Base-by-base conservation (phyloP, 2,113 vertebrate species). In the Paradoxurus hermaphroditus region DNA sequence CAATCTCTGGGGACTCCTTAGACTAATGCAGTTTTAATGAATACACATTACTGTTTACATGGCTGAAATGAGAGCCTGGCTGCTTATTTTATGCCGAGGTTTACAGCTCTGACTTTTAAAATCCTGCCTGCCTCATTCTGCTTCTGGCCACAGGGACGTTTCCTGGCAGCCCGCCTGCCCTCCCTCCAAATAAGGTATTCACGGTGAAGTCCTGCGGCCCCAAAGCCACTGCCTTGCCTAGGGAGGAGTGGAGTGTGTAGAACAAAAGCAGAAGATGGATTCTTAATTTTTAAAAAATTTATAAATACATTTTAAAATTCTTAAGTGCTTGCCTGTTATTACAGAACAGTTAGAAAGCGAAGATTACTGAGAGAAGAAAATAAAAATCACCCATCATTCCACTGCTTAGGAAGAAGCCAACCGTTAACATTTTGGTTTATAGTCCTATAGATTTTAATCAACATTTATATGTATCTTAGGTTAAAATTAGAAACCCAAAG, bases 11-110 rank as follows among this genome's bases (percentile, higher is more conserved):
- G 95, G 98, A 85, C 96, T 96, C 81, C 85, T 96, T 92, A 96
- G 77, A 82, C 95, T 95, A 91, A 97, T 96, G 97, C 92, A 95
- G 96, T 96, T 97, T 96, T 97, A 97, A 97, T 98, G 97, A 98
- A 97, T 94, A 95, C 87, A 92, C 85, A 95, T 97, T 72, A 82
- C 81, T 97, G 92, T 97, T 96, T 97, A 86, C 95, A 92, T 36
- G 96, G 62, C 92, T 94, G 95, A 85, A 91, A 82, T 12, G 72
- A 81, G 92, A 86, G 36, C 34, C 90, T 82, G 92, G 87, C 36
- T 94, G 97, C 92, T 95, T 94, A 39, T 94, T 96, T 97, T 78
- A 94, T 62, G 65, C 75, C 0, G 53, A 97, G 53, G 88, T 78
- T 96, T 95, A 92, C 1, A 1, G 75, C 90, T 87, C 93, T 96